Evolutionary conservation across 2,113 vertebrate species (phyloP).

Genomic region (Perca schrenkii): DNA sequence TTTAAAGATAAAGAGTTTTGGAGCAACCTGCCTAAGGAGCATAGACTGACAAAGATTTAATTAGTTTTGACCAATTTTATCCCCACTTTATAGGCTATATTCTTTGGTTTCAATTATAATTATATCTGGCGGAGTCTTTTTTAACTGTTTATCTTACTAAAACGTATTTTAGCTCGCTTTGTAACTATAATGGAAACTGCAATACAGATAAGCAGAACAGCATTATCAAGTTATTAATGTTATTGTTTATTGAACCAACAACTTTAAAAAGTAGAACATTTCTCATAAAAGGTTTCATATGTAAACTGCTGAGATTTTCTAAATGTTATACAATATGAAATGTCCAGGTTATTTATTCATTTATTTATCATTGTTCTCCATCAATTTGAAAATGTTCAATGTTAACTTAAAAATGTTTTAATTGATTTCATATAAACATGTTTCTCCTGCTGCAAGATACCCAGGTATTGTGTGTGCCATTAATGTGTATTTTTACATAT

Average conservation of each 20-base stretch:
- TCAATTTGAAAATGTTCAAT: background rate
- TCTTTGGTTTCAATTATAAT: constrained; percentile 60
- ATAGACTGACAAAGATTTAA: constrained; percentile 62
- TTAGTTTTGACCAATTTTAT: constrained; percentile 63
- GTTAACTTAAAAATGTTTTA: background rate
- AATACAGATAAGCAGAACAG: constrained; percentile 35
- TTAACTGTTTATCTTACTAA: constrained; percentile 50
- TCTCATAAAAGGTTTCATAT: background rate
- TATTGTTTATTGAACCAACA: constrained; percentile 14
- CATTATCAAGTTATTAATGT: constrained; percentile 21
- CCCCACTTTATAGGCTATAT: constrained; percentile 28
- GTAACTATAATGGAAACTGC: constrained; percentile 58
- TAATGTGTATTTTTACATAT: no score
- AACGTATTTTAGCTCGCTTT: constrained; percentile 46
- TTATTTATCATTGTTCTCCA: background rate
- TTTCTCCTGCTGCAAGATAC: background rate
- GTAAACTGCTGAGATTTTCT: background rate
- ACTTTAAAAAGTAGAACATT: constrained; percentile 1
- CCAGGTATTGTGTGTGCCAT: no score
- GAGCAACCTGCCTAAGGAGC: constrained; percentile 43
- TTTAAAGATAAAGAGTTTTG: constrained; percentile 57
- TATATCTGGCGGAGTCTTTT: constrained; percentile 22
- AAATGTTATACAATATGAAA: background rate
- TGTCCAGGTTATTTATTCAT: background rate
- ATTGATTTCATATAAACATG: background rate